Conservation (phyloP, 2,888 invertebrate species). For the Drepana falcataria region DNA sequence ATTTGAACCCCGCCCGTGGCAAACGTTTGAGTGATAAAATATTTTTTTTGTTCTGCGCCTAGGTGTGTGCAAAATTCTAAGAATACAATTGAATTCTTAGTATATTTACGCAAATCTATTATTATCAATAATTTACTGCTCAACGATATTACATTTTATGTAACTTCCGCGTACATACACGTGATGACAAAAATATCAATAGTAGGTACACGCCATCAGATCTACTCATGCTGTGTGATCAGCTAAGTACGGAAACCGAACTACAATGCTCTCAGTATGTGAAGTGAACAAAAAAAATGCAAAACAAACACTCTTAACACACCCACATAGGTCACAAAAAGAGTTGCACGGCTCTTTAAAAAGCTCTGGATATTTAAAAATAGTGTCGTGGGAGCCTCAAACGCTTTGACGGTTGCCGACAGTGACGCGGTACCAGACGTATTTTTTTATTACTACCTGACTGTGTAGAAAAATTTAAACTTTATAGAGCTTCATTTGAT, state of each 20-base stretch:
- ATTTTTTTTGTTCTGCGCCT: no score
- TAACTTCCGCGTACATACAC: no score
- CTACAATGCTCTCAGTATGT: conserved; percentile 9
- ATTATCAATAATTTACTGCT: no score
- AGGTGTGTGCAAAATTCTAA: no score
- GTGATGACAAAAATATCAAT: no score
- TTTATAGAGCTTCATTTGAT: conserved; percentile 52
- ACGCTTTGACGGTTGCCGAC: conserved; percentile 65
- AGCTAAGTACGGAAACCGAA: not conserved
- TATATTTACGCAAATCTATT: no score
- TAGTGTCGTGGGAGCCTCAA: conserved; percentile 65
- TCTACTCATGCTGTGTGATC: no score
- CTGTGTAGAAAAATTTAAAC: conserved; percentile 60
- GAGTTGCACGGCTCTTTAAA: conserved; percentile 48
- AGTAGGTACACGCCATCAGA: no score
- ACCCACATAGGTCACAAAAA: conserved; percentile 36
- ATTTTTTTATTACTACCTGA: conserved; percentile 58
- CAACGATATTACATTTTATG: no score
- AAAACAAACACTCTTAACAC: conserved; percentile 34
- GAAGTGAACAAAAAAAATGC: conserved; percentile 21
- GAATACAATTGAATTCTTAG: no score
- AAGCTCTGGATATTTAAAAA: conserved; percentile 60
- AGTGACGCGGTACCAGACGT: conserved; percentile 42
- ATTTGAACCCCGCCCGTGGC: no score
- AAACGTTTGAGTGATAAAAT: no score